Base-by-base conservation (phyloP, 2,113 vertebrate species). In the Boulengeromyrus knoepffleri region DNA sequence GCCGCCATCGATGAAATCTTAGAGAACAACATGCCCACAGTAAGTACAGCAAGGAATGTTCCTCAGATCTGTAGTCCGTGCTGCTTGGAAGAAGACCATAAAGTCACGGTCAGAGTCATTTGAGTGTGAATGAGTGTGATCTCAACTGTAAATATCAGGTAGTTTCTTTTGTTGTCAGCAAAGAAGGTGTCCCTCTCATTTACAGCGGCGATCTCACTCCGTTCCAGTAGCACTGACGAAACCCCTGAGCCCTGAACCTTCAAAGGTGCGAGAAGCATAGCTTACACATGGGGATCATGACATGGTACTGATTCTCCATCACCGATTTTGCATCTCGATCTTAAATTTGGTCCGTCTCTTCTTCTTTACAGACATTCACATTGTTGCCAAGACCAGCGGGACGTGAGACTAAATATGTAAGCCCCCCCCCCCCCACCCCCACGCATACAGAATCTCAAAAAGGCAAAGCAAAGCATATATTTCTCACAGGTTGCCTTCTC, bases 321-420 rank as follows among this genome's bases (percentile, higher is more conserved):
- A 27, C 21, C 5, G 13, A 52, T 47, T 2, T 88, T 0, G 7
- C 31, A 62, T 21, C 90, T 50, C 27, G 24, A 8, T 62, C 12
- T 3, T 88, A 5, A 74, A 87, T 87, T 91, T 89, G 90, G 92
- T 88, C 91, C 47, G 92, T 92, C 90, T 91, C 89, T 89, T 89
- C 89, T 88, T 88, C 89, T 90, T 42, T 42, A 42, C 90, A 96
- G 95, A 94, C 90, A 21, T 91, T 93, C 90, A 91, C 95, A 87
- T 92, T 94, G 15, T 91, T 94, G 85, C 94, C 96, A 83, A 97
- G 95, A 95, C 94, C 96, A 90, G 92, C 96, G 91, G 98, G 98
- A 27, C 95, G 98, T 90, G 98, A 99, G 97, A 99, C 99, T 46
- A 99, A 96, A 98, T 99, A 98, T 94, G 98, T 99, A 94, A 97